These are phyloP conservation scores for Clostera curtula DNA, from an alignment of 2,888 invertebrate genomes.

Conservation along the genomic window DNA sequence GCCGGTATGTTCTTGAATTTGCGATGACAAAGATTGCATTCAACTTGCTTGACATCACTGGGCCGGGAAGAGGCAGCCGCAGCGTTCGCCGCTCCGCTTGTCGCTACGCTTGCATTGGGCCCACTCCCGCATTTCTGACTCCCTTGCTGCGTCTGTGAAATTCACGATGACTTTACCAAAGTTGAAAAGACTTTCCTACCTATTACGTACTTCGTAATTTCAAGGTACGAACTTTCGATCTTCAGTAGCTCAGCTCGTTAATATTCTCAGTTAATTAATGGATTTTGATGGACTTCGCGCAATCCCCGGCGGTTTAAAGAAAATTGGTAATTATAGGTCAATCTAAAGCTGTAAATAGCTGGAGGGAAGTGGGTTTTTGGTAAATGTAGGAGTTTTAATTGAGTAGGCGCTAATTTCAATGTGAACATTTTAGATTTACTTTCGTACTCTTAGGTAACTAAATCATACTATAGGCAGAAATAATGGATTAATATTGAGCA, in stretches of 20 bases:
- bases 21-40: slow-evolving; percentile 95
- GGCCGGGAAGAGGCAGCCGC: slow-evolving; percentile 42
- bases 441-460: background rate
- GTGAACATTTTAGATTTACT: background rate
- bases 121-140: slow-evolving; percentile 49
- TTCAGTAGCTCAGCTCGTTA: slow-evolving; percentile 58
- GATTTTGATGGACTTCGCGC: slow-evolving; percentile 58
- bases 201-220: slow-evolving; percentile 66
- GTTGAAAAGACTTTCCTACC: slow-evolving; percentile 60
- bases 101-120: slow-evolving; percentile 35
- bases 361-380: slow-evolving; percentile 12
- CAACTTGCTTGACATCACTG: slow-evolving; percentile 88
- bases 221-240: slow-evolving; percentile 61
- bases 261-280: slow-evolving; percentile 68
- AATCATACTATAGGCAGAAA: too few species aligned
- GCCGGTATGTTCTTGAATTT: slow-evolving; percentile 98
- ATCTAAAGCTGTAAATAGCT: slow-evolving; percentile 30
- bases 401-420: too few species aligned
- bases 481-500: too few species aligned
- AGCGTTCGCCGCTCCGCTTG: slow-evolving; percentile 33
- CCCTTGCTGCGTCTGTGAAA: slow-evolving; percentile 58
- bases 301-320: slow-evolving; percentile 47
- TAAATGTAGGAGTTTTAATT: slow-evolving; percentile 5
- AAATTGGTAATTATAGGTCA: slow-evolving; percentile 51
- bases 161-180: slow-evolving; percentile 56